Evolutionary conservation across 1,140 invertebrate species (phyloP), one percentile per base, ranked within the genome.

Genomic region (Holcopasites calliopsidis): DNA sequence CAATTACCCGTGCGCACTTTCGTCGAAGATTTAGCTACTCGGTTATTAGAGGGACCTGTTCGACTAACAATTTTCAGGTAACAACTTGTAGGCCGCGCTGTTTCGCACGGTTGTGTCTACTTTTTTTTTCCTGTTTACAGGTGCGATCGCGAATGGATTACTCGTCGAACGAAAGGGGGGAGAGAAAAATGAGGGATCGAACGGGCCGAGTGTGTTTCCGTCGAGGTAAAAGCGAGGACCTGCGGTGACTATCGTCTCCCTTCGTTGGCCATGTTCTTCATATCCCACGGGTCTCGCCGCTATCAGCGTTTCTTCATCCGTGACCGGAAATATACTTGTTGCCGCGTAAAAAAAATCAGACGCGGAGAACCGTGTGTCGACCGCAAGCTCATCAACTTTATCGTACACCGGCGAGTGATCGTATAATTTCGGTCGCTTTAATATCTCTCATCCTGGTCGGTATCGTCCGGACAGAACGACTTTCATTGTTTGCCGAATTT

Each of bases 241-340:
- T 77, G 76, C 76, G 76, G 76, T 77, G 69, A 77, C 69, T 71
- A 62, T 72, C 60, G 76, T 77, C 60, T 73, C 69, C 69, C 76
- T 77, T 73, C 69, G 38, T 50, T 73, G 76, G 23, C 35, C 76
- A 50, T 64, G 76, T 77, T 73, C 69, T 62, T 72, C 60, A 55
- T 44, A 60, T 73, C 75, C 69, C 69, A 77, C 69, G 75, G 69
- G 60, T 77, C 69, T 77, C 75, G 69, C 38, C 40, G 50, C 68
- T 72, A 64, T 77, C 50, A 47, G 69, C 31, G 60, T 77, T 44
- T 57, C 75, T 73, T 77, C 76, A 64, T 77, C 76, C 76, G 76
- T 77, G 76, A 77, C 69, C 76, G 76, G 76, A 77, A 77, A 77
- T 57, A 28, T 77, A 70, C 55, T 61, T 76, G 42, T 70, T 52